These are phyloP conservation scores for Lagenorhynchus albirostris DNA, from an alignment of 2,113 vertebrate species.

Conservation along the genomic window DNA sequence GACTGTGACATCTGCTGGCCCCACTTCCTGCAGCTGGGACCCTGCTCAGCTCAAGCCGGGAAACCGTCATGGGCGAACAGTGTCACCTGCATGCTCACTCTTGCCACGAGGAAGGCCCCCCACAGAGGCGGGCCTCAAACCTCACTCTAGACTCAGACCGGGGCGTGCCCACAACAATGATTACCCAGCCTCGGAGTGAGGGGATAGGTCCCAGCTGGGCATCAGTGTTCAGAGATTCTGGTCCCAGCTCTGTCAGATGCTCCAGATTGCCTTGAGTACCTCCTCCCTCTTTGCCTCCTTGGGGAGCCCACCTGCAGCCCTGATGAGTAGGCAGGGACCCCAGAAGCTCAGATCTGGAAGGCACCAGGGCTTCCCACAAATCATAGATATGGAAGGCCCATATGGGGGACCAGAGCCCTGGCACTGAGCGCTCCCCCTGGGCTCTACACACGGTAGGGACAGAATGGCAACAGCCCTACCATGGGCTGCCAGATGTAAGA, in stretches of 20 bases:
- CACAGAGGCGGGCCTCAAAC: background rate
- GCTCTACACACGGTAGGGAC: background rate
- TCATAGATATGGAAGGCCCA: background rate
- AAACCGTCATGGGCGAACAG: background rate
- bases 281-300: background rate
- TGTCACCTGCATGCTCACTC: background rate
- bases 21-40: conserved; percentile 38
- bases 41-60: background rate
- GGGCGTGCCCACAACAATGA: too few relatives aligned
- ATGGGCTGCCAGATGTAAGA: background rate
- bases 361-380: background rate
- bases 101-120: background rate
- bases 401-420: background rate
- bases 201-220: too few relatives aligned
- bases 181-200: background rate
- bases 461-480: background rate
- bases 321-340: background rate
- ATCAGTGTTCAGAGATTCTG: background rate
- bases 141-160: background rate
- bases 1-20: background rate
- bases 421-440: background rate
- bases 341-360: background rate
- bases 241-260: background rate
- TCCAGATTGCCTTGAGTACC: background rate
- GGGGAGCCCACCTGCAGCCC: background rate